Evolutionary conservation across 2,888 invertebrate genomes (phyloP).

Genomic region (Rhopalosiphum nymphaeae): DNA sequence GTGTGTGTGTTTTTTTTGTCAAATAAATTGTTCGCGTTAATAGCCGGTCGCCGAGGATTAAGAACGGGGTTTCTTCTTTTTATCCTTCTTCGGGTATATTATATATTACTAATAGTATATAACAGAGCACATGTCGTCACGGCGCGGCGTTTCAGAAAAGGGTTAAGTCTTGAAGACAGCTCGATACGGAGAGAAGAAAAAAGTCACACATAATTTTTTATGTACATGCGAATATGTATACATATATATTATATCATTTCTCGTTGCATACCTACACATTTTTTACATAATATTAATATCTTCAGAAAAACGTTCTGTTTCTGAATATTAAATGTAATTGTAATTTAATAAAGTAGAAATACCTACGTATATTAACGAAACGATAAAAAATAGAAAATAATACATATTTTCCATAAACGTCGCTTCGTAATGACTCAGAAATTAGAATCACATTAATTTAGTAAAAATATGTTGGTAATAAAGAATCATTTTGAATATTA

Average conservation of each 20-base stretch:
- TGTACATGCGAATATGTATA: not conserved
- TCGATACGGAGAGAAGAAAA: not conserved
- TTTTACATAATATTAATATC: not conserved
- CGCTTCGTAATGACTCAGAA: not conserved
- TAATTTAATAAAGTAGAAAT: not conserved
- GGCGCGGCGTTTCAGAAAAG: not conserved
- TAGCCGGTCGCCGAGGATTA: not conserved
- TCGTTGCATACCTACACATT: not conserved
- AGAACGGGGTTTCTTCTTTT: not conserved
- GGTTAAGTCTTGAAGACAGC: not conserved
- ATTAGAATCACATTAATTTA: not conserved
- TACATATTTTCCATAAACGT: not conserved
- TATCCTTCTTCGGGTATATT: not conserved
- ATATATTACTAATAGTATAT: not conserved
- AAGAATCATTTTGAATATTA: not conserved
- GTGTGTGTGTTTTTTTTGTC: slow-evolving; percentile 42
- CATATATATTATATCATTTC: not conserved
- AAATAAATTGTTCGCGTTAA: slow-evolving; percentile 19
- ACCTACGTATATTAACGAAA: not conserved
- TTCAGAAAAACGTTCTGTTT: not conserved
- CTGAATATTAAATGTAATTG: not conserved
- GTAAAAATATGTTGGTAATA: not conserved
- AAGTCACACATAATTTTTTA: not conserved
- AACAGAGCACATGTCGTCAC: not conserved
- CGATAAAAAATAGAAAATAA: not conserved